Percentiles rank a stretch among this genome's conserved stretches.
These are phyloP conservation scores for Carposina sasakii DNA, from an alignment of 1,140 invertebrate species.

Conservation along the genomic window DNA sequence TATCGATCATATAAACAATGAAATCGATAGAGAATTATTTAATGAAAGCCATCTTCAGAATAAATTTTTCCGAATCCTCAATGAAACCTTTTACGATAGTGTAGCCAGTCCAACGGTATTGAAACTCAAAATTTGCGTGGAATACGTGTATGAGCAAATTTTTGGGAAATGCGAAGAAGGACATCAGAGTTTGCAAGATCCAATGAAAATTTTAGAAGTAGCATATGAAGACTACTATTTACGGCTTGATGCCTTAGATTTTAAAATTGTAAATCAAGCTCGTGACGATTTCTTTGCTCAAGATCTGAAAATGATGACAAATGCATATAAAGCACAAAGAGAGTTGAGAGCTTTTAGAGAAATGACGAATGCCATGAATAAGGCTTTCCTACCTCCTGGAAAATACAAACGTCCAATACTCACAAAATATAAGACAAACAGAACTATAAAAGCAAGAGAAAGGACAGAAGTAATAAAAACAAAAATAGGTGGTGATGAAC, in stretches of 20 bases:
- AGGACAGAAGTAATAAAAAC: not conserved
- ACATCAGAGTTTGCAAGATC: conserved; percentile 62
- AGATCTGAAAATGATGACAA: conserved; percentile 63
- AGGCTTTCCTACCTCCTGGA: conserved; percentile 55
- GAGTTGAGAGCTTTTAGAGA: conserved; percentile 59
- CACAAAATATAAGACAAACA: not conserved
- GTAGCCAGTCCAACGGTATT: conserved; percentile 74
- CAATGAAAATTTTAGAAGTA: conserved; percentile 71
- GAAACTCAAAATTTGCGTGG: conserved; percentile 42
- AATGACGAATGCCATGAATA: conserved; percentile 40
- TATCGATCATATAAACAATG: conserved; percentile 49
- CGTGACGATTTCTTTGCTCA: conserved; percentile 67
- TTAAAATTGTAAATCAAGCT: conserved; percentile 59
- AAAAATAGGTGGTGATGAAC: conserved; percentile 2
- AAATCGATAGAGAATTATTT: conserved; percentile 50
- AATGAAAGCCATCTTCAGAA: conserved; percentile 51
- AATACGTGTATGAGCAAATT: conserved; percentile 60
- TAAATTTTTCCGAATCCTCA: conserved; percentile 57
- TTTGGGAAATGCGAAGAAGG: conserved; percentile 60
- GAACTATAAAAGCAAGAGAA: not conserved
- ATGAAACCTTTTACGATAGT: conserved; percentile 55
- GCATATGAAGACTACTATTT: conserved; percentile 62
- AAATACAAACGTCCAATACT: conserved; percentile 3
- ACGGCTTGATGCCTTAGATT: conserved; percentile 65
- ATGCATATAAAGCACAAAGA: conserved; percentile 65